Base-by-base conservation (phyloP, 1,140 invertebrate species). In the Lepidotrigona ventralis region DNA sequence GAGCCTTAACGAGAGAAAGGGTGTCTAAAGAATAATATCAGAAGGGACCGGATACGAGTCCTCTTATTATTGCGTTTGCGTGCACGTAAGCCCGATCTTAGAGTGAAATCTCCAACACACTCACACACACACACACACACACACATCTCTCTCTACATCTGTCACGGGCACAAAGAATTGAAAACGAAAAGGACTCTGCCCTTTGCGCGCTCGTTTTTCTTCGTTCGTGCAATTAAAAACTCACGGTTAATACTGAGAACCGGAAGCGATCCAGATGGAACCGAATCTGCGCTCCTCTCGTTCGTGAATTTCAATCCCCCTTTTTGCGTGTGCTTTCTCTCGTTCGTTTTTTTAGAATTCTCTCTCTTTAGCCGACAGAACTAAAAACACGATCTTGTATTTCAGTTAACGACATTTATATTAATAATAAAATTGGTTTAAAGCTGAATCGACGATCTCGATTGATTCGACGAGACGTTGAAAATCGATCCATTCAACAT, bases 1-100 rank as follows among this genome's bases (percentile, higher is more conserved):
- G 54, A 63, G 56, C 51, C 17, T 63, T 51, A n/a, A 73, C 56
- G 26, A 46, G 72, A 60, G 68, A 60, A 80, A 78, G 51, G 74
- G 66, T 78, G 74, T 60, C 39, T 26, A 39, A 64, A 78, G 33
- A 70, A 78, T 83, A 78, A 83, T 83, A 70, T 77, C 66, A 53
- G 23, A 15, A 26, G 21, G 12, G 29, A 56, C 81, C 74, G 81
- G 81, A 77, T 83, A 54, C 66, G 64, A 54, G 29, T 46, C 51
- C 63, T 70, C 54, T 78, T 83, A 39, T 78, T 78, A 78, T 83
- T 83, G 33, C 66, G 74, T 70, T 78, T 70, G 74, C 74, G 66
- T 77, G 81, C 56, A 60, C 8, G 39, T 26, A 60, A 64, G 54
- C 5, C 54, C 53, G 81, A 29, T 76, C 66, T 71, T 79, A 46